These are phyloP conservation scores for Platyrinchus mystaceus DNA, from an alignment of 2,797 vertebrate species.

Conservation along the genomic window DNA sequence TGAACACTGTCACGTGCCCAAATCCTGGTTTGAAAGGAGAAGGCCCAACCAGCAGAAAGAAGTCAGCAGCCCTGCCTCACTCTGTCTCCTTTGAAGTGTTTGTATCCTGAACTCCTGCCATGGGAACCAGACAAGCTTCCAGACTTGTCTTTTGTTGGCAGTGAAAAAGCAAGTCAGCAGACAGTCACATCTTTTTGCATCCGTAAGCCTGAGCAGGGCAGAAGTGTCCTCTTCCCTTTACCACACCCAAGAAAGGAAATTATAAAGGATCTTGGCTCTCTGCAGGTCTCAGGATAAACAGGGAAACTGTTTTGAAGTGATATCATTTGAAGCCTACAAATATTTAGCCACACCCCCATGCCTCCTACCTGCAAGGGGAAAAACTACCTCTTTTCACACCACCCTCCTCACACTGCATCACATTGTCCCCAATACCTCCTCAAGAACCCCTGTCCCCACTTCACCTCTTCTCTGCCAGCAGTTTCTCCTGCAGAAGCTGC, in stretches of 20 bases:
- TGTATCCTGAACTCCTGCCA: not conserved
- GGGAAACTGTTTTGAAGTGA: not conserved
- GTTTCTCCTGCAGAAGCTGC: conserved; percentile 88
- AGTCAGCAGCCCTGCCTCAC: not conserved
- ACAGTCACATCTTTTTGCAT: not conserved
- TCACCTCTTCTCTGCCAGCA: conserved; percentile 88
- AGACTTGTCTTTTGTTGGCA: not conserved
- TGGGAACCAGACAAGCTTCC: not conserved
- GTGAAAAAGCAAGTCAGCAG: not conserved
- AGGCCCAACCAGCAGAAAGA: not conserved
- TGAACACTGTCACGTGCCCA: not conserved
- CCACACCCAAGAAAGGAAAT: not conserved
- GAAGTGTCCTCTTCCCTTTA: not conserved
- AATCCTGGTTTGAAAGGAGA: not conserved
- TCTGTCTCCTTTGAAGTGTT: not conserved
- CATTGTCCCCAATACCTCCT: not conserved
- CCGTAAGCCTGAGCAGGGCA: not conserved
- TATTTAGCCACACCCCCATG: not conserved
- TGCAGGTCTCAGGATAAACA: not conserved
- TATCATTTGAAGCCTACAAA: not conserved
- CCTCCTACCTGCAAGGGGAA: not conserved
- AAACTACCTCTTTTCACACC: not conserved
- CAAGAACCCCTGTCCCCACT: not conserved
- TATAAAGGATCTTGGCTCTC: not conserved
- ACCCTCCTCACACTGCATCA: conserved; percentile 79